These are phyloP conservation scores for Percopsis transmontana DNA, from an alignment of 2,113 vertebrate species.

Conservation along the genomic window DNA sequence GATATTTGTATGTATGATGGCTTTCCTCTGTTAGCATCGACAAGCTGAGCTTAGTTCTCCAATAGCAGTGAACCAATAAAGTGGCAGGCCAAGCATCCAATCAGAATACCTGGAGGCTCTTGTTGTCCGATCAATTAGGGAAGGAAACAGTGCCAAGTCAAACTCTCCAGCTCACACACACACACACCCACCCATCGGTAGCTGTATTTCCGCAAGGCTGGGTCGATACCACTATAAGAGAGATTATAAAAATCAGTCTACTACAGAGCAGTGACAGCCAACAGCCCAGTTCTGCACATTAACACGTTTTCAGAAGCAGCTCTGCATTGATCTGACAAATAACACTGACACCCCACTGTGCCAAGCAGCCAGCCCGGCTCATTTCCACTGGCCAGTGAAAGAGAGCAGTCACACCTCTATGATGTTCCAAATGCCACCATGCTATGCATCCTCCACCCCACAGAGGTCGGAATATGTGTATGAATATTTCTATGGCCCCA, in stretches of 20 bases:
- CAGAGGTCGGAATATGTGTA: constrained; percentile 4
- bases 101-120: constrained; percentile 49
- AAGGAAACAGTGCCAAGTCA: constrained; percentile 59
- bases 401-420: constrained; percentile 29
- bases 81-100: constrained; percentile 41
- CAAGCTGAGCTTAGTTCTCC: constrained; percentile 46
- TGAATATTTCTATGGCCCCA: constrained; percentile 17
- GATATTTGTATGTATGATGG: constrained; percentile 35
- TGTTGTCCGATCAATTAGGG: constrained; percentile 64
- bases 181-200: constrained; percentile 30
- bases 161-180: constrained; percentile 19
- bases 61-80: constrained; percentile 44
- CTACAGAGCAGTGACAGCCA: constrained; percentile 59
- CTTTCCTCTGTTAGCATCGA: constrained; percentile 39
- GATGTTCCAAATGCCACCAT: constrained; percentile 22
- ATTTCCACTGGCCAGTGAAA: constrained; percentile 29
- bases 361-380: constrained; percentile 39
- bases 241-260: constrained; percentile 64
- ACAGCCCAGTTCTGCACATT: constrained; percentile 57
- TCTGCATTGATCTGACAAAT: constrained; percentile 68
- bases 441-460: neutral
- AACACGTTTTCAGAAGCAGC: constrained; percentile 59
- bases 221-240: constrained; percentile 65
- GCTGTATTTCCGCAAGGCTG: constrained; percentile 36
- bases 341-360: constrained; percentile 48